Evolutionary conservation across 1,140 invertebrate genomes (phyloP), one percentile per base, ranked within the genome.

Genomic region (Pemphigus obesinymphae): DNA sequence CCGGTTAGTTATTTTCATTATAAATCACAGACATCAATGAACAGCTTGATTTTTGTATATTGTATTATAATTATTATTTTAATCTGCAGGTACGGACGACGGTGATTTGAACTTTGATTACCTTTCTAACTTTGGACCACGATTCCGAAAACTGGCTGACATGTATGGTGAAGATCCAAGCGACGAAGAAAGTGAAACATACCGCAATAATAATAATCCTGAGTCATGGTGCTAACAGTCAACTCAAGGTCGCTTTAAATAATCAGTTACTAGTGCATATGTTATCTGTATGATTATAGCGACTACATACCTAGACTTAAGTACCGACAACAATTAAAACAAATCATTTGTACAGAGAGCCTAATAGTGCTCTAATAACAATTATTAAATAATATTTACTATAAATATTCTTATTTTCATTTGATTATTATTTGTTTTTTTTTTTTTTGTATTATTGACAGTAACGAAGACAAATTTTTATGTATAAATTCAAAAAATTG

Each of bases 81-180:
- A 23, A 82, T 84, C 68, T 83, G 37, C 86, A 92, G 93, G 92
- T 86, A 96, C 95, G 78, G 96, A 97, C 86, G 96, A 97, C 85
- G 95, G 94, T 73, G 96, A 97, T 88, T 91, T 98, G 84, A 97
- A 99, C 86, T 99, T 98, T 88, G 96, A 98, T 87, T 97, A 98
- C 88, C 89, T 99, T 84, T 97, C 96, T 40, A 95, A 95, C 85
- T 99, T 98, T 88, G 97, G 97, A 45, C 97, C 97, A 48, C 90
- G 96, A 82, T 99, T 99, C 90, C 92, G 96, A 84, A 98, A 98
- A 86, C 89, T 99, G 78, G 97, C 97, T 11, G 95, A 98, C 85
- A 98, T 99, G 96, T 99, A 99, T 87, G 96, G 95, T 20, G 94
- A 96, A 85, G 93, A 94, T 83, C 93, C 95, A 20, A 94, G 92